Evolutionary conservation across 1,140 invertebrate species (phyloP), one percentile per base, ranked within the genome.

Genomic region (Drosophila baimaii): DNA sequence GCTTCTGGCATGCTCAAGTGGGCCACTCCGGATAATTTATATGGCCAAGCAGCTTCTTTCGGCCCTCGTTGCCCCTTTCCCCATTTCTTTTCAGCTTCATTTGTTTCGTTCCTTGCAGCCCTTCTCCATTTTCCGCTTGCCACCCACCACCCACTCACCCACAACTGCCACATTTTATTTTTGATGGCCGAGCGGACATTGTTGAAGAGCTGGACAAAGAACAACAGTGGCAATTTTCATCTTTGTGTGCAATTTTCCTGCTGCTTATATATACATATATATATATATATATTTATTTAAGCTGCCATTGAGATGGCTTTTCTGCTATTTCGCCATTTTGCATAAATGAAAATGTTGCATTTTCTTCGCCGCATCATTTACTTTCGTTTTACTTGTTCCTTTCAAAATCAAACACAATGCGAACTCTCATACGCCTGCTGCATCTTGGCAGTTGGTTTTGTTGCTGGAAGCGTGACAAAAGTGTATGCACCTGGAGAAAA

Each of bases 21-120:
- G 52, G 61, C 68, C 81, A 81, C 81, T 85, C 81, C 52, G 66
- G 77, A 73, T 84, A 86, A 85, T 85, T 85, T 85, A 81, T 77
- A 84, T 72, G 71, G 77, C 33, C 74, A 51, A 41, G 52, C 66
- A 46, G 47, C 52, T 82, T 82, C 58, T 61, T 58, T 76, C 19
- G 17, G 49, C 4, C 29, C 31, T 19, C 7, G n/a, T n/a, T n/a
- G 9, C 17, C 29, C 51, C 17, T 39, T 41, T 3, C 25, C 47
- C n/a, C 2, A 17, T 35, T 43, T 51, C 39, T 63, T 57, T 73
- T 80, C 55, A 33, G 57, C 71, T 71, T 80, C 63, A 75, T 65
- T 77, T 68, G 51, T 62, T 55, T 35, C 44, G 31, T 31, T 52
- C 12, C 33, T 35, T 2, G 29, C 27, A 62, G 27, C 29, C 57